phyloP scores from a whole-genome alignment of 2,113 vertebrate species.

The Equus quagga region DNA sequence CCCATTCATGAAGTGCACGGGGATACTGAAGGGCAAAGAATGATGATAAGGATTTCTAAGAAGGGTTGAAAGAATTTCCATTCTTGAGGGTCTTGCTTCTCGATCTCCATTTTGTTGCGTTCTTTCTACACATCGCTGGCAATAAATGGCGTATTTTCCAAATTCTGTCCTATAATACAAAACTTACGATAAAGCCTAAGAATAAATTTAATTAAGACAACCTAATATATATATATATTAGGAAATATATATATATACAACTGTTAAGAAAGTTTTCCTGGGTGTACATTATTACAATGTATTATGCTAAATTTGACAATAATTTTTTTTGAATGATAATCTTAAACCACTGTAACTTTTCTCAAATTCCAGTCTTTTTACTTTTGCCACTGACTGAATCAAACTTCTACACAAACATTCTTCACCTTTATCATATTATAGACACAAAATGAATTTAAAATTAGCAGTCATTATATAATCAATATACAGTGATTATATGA shows the following conservation, averaged over 20 bases:
- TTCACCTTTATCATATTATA: not conserved
- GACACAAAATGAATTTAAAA: slow-evolving; percentile 20
- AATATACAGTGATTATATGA: not conserved
- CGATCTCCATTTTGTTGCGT: slow-evolving; percentile 96
- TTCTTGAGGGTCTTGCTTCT: slow-evolving; percentile 95
- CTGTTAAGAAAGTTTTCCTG: not conserved
- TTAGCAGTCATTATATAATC: not conserved
- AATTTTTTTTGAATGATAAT: not conserved
- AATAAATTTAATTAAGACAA: slow-evolving; percentile 52
- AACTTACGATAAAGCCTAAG: slow-evolving; percentile 68
- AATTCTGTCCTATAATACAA: slow-evolving; percentile 93
- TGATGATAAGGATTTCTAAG: slow-evolving; percentile 98
- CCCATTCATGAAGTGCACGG: slow-evolving; percentile 98
- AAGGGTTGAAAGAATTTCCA: slow-evolving; percentile 98
- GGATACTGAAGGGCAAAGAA: slow-evolving; percentile 97
- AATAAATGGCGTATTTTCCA: slow-evolving; percentile 98
- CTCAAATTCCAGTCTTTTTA: slow-evolving; percentile 39
- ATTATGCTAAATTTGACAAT: not conserved
- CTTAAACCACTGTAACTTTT: not conserved
- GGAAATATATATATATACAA: not conserved
- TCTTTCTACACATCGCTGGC: slow-evolving; percentile 96
- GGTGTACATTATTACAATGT: not conserved
- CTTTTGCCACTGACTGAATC: not conserved
- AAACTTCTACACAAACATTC: not conserved
- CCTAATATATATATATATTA: not conserved